Evolutionary conservation across 2,113 vertebrate species (phyloP), one percentile per base, ranked within the genome.

Genomic region (Bagarius yarrelli): DNA sequence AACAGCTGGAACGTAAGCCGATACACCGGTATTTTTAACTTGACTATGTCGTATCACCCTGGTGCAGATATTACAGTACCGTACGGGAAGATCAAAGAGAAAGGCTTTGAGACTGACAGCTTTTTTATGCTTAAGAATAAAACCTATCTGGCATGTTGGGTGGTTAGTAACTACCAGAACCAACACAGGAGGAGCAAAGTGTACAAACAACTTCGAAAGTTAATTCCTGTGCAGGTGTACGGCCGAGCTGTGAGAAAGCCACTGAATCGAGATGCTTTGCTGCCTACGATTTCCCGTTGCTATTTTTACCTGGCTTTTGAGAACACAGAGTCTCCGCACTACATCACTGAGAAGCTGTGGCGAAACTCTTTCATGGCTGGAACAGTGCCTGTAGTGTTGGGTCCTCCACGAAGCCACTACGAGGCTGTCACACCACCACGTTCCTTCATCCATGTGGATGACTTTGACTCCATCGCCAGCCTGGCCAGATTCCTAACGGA

Each of bases 261-360:
- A 0, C 91, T 98, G 21, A 79, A 88, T 0, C 40, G 87, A 0
- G 0, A 18, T 5, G 91, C 86, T 4, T 93, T 98, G 53, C 81
- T 97, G 63, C 88, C 92, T 19, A 94, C 91, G 0, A 88, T 95
- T 19, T 95, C 95, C 44, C 90, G 1, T 1, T 98, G 97, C 86
- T 94, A 90, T 87, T 99, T 98, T 87, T 99, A 99, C 78, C 90
- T 98, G 71, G 93, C 97, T n/a, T 96, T 98, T 0, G 97, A 99
- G 88, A 99, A 99, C 87, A 92, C 95, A 0, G 32, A 91, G 50
- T 87, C 93, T 86, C 92, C 70, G 5, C 96, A 98, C 88, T 99
- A 99, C 64, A 95, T 99, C 88, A 98, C 97, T 0, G 97, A 99
- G 87, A 99, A 99, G 87, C 91, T 99, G 34, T 99, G 97, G 97